Evolutionary conservation across 2,888 invertebrate species (phyloP), one percentile per base, ranked within the genome.

Genomic region (Allolobophora icterica): DNA sequence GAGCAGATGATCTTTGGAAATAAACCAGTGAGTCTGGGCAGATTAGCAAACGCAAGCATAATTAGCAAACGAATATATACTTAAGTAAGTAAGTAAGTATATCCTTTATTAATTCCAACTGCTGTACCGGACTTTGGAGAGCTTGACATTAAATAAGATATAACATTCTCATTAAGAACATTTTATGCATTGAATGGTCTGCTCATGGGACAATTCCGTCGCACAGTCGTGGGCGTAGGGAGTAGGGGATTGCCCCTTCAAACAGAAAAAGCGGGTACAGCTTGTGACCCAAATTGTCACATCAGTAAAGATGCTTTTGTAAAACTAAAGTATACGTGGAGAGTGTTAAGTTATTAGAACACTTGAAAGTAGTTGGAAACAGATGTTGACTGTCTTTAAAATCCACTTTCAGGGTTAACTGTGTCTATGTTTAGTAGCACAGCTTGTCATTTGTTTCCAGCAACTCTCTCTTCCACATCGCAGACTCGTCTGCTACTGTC

Each of bases 1-100:
- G 99, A 99, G 96, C 98, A 98, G 90, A 99, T 99, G 71, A 98
- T 99, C 93, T 98, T 99, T n/a, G 99, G 99, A 92, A 99, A 99
- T 96, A 99, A 98, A 96, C 99, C 99, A 0, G 96, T 96, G 94
- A 95, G 96, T 94, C 71, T 71, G 71, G 71, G 6, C 30, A n/a
- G n/a, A 71, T 71, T 33, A 87, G 89, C 35, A 89, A 30, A n/a
- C 24, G 34, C 24, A 24, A 24, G 40, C 24, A 89, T 89, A 13
- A 38, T 40, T 89, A 89, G 35, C 24, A 34, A 89, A 89, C 15
- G 30, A 34, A 89, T 33, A 34, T n/a, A 35, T 38, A 19, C 15
- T 89, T 40, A 89, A n/a, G n/a, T n/a, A n/a, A n/a, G n/a, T n/a
- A n/a, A n/a, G n/a, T n/a, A n/a, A n/a, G n/a, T n/a, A n/a, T n/a